Conservation (phyloP, 2,113 vertebrate species). For the Gnathonemus longibarbis region DNA sequence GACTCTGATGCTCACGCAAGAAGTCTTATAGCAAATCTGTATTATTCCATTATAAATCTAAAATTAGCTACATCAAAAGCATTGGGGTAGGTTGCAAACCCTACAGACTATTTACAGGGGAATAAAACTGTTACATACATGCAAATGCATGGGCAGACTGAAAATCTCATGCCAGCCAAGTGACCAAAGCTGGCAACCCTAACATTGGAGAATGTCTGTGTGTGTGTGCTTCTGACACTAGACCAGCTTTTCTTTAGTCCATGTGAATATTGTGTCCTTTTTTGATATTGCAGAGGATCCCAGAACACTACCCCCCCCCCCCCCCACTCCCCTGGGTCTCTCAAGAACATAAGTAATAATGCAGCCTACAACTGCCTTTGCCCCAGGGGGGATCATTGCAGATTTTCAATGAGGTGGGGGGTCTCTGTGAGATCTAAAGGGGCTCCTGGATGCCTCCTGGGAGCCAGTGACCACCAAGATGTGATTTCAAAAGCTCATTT, state of each 20-base stretch:
- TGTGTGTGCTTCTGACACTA: background rate
- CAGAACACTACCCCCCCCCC: background rate
- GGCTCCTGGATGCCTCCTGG: background rate
- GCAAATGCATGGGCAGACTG: background rate
- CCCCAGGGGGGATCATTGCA: constrained; percentile 7
- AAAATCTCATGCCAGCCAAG: background rate
- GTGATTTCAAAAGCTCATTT: background rate
- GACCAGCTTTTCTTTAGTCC: background rate
- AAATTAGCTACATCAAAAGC: background rate
- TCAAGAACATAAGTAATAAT: constrained; percentile 14
- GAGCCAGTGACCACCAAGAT: background rate
- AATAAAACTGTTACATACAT: background rate
- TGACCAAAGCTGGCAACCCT: background rate
- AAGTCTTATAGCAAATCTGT: background rate
- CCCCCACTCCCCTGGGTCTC: background rate
- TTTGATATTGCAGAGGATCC: background rate
- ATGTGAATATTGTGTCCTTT: background rate
- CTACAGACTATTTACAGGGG: background rate
- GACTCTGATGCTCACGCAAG: background rate
- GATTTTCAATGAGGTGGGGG: constrained; percentile 15
- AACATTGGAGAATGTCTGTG: background rate
- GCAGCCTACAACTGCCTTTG: background rate
- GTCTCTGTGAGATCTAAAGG: constrained; percentile 7
- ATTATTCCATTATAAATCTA: background rate
- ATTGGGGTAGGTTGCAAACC: background rate